phyloP scores from a whole-genome alignment of 2,888 invertebrate species.

The Synergus itoensis region DNA sequence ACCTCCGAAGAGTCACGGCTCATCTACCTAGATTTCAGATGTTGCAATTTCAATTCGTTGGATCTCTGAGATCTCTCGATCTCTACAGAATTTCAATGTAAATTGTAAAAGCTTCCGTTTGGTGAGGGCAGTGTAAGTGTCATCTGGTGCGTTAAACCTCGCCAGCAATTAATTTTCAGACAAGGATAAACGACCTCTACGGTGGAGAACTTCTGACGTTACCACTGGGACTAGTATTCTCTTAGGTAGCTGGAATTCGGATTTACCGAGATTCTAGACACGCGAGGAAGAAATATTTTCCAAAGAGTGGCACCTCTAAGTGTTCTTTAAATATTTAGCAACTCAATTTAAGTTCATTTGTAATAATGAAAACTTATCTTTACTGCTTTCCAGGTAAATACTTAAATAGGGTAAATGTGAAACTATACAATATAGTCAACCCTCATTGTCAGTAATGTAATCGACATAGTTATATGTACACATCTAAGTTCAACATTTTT shows the following conservation, averaged over 20 bases:
- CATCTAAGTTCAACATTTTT: not conserved
- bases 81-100: slow-evolving; percentile 28
- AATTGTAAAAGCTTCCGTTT: slow-evolving; percentile 29
- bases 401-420: too few species aligned
- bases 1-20: too few species aligned
- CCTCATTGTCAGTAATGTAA: too few species aligned
- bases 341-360: too few species aligned
- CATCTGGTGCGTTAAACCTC: slow-evolving; percentile 36
- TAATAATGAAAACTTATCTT: too few species aligned
- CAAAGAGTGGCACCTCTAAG: not conserved
- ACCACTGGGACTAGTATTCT: not conserved
- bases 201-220: slow-evolving; percentile 17
- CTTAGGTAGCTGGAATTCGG: slow-evolving; percentile 5
- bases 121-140: slow-evolving; percentile 8
- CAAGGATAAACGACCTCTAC: slow-evolving; percentile 32
- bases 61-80: too few species aligned
- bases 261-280: not conserved
- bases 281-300: not conserved
- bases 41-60: slow-evolving; percentile 26
- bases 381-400: too few species aligned
- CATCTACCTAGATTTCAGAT: not conserved
- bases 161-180: slow-evolving; percentile 32
- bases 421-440: too few species aligned
- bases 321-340: too few species aligned
- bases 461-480: too few species aligned